Percentiles rank a stretch among this genome's conserved stretches.
Evolutionary conservation across 2,888 invertebrate genomes (phyloP).

Genomic region (Diaphora mendica): DNA sequence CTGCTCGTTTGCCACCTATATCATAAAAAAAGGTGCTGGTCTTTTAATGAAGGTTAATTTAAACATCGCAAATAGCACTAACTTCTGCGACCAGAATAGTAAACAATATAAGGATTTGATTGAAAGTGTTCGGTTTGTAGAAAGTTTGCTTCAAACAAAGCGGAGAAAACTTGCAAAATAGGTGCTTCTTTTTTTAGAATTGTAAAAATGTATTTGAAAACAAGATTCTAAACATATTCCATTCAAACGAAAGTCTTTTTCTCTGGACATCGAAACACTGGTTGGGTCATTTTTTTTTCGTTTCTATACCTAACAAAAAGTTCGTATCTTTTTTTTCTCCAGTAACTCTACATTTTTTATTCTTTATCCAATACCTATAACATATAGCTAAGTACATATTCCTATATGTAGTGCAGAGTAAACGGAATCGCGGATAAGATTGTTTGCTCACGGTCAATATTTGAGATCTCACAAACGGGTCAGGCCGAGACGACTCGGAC

Average conservation of each 20-base stretch:
- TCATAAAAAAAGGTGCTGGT: too few species aligned
- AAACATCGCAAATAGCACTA: too few species aligned
- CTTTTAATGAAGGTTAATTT: background rate
- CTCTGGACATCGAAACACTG: background rate
- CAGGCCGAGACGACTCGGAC: slow-evolving; percentile 71
- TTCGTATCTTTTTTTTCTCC: background rate
- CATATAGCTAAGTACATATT: slow-evolving; percentile 34
- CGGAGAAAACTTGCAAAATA: background rate
- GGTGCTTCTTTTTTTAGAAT: background rate
- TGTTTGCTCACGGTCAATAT: slow-evolving; percentile 81
- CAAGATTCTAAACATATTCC: too few species aligned
- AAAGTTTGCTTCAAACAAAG: background rate
- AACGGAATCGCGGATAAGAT: slow-evolving; percentile 78
- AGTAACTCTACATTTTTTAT: slow-evolving; percentile 16
- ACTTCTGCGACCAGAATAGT: too few species aligned
- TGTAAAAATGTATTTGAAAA: background rate
- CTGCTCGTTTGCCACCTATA: too few species aligned
- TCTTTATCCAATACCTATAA: slow-evolving; percentile 34
- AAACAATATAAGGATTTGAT: slow-evolving; percentile 9
- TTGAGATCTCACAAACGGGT: slow-evolving; percentile 80
- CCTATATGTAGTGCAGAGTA: slow-evolving; percentile 71
- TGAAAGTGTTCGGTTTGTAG: slow-evolving; percentile 7
- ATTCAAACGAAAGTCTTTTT: too few species aligned
- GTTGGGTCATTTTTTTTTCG: too few species aligned
- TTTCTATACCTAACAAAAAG: too few species aligned